Conservation (phyloP, 2,888 invertebrate species). For the Caenorhabditis afra region DNA sequence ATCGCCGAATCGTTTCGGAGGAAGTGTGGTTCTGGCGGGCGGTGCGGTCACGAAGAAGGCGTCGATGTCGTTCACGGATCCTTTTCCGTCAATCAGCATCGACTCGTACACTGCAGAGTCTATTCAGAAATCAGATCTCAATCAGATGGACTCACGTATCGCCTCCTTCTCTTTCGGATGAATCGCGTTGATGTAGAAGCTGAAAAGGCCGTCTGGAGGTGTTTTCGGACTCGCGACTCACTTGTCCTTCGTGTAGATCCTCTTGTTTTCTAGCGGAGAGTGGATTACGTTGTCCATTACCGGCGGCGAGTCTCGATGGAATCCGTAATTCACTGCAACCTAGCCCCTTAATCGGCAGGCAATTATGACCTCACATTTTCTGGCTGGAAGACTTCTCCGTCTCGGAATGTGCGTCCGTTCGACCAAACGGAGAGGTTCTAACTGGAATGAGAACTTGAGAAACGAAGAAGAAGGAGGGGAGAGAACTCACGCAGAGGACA, state of each 20-base stretch:
- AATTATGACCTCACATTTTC: slow-evolving; percentile 36
- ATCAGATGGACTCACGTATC: slow-evolving; percentile 13
- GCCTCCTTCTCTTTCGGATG: slow-evolving; percentile 54
- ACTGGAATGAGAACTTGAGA: slow-evolving; percentile 8
- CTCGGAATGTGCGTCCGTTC: slow-evolving; percentile 41
- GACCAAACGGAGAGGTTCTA: slow-evolving; percentile 42
- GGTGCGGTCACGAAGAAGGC: slow-evolving; percentile 71
- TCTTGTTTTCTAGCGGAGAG: slow-evolving; percentile 52
- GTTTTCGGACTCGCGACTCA: slow-evolving; percentile 11
- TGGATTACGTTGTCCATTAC: slow-evolving; percentile 60
- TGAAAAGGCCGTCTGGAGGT: slow-evolving; percentile 30
- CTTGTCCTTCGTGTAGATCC: slow-evolving; percentile 59
- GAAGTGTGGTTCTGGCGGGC: slow-evolving; percentile 60
- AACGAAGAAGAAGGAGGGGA: not conserved
- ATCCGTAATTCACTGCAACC: slow-evolving; percentile 52
- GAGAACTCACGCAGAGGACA: slow-evolving; percentile 28
- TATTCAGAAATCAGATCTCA: not conserved
- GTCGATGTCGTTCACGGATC: slow-evolving; percentile 62
- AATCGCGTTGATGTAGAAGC: slow-evolving; percentile 60
- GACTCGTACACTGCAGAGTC: slow-evolving; percentile 59
- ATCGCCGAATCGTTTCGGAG: slow-evolving; percentile 48
- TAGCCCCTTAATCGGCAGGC: not conserved
- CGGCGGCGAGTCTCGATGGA: slow-evolving; percentile 54
- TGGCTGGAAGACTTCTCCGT: slow-evolving; percentile 39
- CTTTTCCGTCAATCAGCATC: slow-evolving; percentile 57